Evolutionary conservation across 2,797 vertebrate species (phyloP), one percentile per base, ranked within the genome.

Genomic region (Sandelia bainsii): DNA sequence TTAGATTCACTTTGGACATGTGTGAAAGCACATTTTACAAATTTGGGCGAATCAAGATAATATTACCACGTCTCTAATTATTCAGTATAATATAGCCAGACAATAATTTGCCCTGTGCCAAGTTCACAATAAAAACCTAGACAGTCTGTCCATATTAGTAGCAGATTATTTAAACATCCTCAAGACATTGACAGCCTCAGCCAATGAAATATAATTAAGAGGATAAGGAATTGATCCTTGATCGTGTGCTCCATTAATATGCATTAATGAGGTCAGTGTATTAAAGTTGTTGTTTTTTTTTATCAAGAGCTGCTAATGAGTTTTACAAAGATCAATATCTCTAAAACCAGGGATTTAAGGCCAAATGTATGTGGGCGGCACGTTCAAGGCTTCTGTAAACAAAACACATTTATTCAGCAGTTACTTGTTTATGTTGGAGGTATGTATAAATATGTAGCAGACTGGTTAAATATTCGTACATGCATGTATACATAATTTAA

Each of bases 201-300:
- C 88, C 81, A 87, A 78, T 84, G 79, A 90, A 93, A 92, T 91
- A 83, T 91, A 93, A 93, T 93, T 91, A 91, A 90, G 82, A 87
- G 86, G 82, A 92, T 92, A 87, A 90, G 69, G 72, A 88, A 93
- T 92, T 91, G 90, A 93, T 92, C 84, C 78, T 79, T 90, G 87
- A 91, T 91, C 91, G 84, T 89, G 83, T 83, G 78, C 77, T 72
- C 75, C 84, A 85, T 92, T 93, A 90, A 89, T 92, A 85, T 87
- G 89, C 87, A 89, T 91, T 91, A 91, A 93, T 92, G 91, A 91
- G 83, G 88, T 70, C 73, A 87, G 84, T 84, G 72, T 89, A 92
- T 93, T 89, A 91, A 85, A 87, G 82, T 68, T 77, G n/a, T n/a
- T 72, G 59, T 53, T 71, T 69, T 61, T 90, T 77, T 75, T 70